Conservation (phyloP, 1,140 invertebrate species). For the Zaprionus inermis region DNA sequence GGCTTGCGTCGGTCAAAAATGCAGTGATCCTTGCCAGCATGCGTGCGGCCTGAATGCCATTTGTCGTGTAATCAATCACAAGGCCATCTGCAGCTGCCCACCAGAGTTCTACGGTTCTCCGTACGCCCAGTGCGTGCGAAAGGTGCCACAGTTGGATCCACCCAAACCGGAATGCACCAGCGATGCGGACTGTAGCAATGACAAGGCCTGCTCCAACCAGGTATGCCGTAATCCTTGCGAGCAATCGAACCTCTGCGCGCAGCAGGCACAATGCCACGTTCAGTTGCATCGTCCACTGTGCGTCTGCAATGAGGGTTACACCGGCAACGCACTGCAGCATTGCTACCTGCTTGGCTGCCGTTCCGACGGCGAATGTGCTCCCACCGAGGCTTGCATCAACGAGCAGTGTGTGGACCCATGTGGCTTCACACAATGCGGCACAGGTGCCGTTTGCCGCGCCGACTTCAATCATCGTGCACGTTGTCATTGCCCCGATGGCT, state of each 20-base stretch:
- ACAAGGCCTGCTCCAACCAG: conserved; percentile 92
- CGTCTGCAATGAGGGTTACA: conserved; percentile 91
- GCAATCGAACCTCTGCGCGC: conserved; percentile 88
- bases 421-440: conserved; percentile 91
- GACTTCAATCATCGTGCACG: conserved; percentile 90
- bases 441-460: conserved; percentile 90
- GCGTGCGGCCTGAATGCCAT: conserved; percentile 94
- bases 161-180: conserved; percentile 91
- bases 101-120: conserved; percentile 91
- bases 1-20: conserved; percentile 92
- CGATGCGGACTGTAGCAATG: conserved; percentile 93
- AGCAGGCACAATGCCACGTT: conserved; percentile 92
- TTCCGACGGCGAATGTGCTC: conserved; percentile 92
- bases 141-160: conserved; percentile 83
- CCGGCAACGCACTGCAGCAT: conserved; percentile 91
- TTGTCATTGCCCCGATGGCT: conserved; percentile 91
- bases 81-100: conserved; percentile 92
- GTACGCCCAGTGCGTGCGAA: conserved; percentile 88
- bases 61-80: conserved; percentile 92
- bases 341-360: conserved; percentile 90
- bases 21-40: conserved; percentile 91
- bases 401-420: conserved; percentile 93
- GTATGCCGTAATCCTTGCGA: conserved; percentile 92
- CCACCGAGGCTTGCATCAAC: conserved; percentile 93
- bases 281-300: conserved; percentile 93